These are phyloP conservation scores for Grammomys dolichurus DNA, from an alignment of 2,113 vertebrate genomes.

Conservation along the genomic window DNA sequence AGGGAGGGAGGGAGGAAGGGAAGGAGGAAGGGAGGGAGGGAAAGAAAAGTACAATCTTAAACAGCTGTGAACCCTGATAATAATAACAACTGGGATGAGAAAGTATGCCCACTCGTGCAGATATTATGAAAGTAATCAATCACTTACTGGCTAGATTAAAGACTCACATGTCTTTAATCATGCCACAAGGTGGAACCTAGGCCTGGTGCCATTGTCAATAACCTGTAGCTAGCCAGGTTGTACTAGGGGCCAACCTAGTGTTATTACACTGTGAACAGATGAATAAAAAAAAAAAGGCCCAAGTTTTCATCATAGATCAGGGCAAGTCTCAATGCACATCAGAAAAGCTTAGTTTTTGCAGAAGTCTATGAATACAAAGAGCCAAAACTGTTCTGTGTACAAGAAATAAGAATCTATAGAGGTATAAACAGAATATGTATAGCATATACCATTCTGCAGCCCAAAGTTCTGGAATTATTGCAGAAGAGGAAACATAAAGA, in stretches of 20 bases:
- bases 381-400: not conserved
- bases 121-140: not conserved
- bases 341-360: not conserved
- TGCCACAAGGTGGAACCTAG: not conserved
- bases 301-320: not conserved
- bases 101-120: not conserved
- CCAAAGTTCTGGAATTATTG: not conserved
- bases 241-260: not conserved
- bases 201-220: not conserved
- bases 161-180: not conserved
- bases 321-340: not conserved
- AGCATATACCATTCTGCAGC: not conserved
- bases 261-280: not conserved
- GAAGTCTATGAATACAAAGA: not conserved
- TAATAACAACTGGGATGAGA: not conserved
- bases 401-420: not conserved
- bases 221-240: not conserved
- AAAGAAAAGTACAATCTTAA: not conserved
- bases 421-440: not conserved
- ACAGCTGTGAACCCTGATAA: not conserved
- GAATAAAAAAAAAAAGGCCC: not conserved
- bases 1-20: rapidly evolving
- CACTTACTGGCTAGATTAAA: not conserved
- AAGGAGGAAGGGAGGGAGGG: not conserved
- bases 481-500: not conserved